Conservation (phyloP, 2,797 vertebrate species). For the Pipistrellus nathusii region DNA sequence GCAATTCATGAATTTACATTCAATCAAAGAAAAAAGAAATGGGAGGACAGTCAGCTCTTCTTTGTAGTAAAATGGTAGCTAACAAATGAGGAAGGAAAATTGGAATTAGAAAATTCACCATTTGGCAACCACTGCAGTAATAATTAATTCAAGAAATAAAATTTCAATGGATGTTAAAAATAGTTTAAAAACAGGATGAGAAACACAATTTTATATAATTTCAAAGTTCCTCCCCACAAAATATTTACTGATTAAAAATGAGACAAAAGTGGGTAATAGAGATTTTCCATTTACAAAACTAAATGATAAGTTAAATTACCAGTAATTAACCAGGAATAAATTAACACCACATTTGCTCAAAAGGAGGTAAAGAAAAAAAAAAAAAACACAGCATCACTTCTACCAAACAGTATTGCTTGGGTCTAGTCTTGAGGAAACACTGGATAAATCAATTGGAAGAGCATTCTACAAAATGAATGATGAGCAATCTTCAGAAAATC, state of each 20-base stretch:
- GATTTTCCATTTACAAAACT: neutral
- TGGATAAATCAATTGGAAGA: neutral
- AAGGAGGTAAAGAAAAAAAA: neutral
- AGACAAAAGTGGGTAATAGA: neutral
- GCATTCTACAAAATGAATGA: neutral
- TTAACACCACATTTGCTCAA: neutral
- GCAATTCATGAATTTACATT: neutral
- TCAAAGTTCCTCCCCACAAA: neutral
- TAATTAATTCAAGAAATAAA: neutral
- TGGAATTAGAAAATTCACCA: neutral
- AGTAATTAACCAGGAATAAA: too few relatives aligned
- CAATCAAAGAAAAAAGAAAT: neutral
- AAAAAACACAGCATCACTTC: neutral
- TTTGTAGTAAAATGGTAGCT: neutral
- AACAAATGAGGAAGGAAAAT: neutral
- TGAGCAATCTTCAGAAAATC: neutral
- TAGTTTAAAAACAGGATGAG: neutral
- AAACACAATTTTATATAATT: neutral
- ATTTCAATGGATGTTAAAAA: neutral
- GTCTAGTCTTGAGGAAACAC: neutral
- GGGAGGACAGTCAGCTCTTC: neutral
- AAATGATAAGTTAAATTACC: neutral
- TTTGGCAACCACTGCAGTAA: neutral
- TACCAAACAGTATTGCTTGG: neutral
- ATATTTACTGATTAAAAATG: neutral